A percentile compares a stretch with the other conserved stretches of the same genome.
These are phyloP conservation scores for Carlito syrichta DNA, from an alignment of 2,113 vertebrate species.

Conservation along the genomic window DNA sequence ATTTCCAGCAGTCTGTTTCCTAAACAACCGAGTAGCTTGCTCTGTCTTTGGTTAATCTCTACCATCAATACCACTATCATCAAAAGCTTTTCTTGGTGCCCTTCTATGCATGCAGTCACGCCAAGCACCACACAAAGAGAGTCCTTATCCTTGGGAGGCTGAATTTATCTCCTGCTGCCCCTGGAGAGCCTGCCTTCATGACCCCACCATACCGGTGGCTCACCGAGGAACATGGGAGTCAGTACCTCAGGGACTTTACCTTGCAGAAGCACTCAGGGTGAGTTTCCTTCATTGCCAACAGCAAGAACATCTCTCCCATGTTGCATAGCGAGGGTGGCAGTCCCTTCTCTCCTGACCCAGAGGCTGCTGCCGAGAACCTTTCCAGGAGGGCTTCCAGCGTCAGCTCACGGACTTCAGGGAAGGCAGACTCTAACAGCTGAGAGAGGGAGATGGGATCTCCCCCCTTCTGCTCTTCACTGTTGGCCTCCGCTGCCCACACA, in stretches of 20 bases:
- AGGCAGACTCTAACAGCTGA: conserved; percentile 83
- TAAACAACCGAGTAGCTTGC: neutral
- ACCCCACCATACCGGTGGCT: neutral
- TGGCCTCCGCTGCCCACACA: conserved; percentile 61
- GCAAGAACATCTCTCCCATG: conserved; percentile 82
- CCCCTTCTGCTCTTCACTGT: conserved; percentile 18
- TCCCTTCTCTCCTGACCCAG: conserved; percentile 36
- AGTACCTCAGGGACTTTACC: conserved; percentile 78
- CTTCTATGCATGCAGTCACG: neutral
- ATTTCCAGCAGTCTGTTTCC: neutral
- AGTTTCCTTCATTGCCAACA: conserved; percentile 86
- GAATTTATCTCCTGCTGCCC: neutral
- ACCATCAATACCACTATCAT: neutral
- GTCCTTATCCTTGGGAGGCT: neutral
- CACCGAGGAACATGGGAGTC: too few relatives aligned
- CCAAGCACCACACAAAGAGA: neutral
- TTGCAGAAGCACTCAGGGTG: conserved; percentile 91
- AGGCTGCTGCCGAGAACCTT: conserved; percentile 71
- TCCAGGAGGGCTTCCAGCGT: conserved; percentile 83
- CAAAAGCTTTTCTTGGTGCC: neutral
- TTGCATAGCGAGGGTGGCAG: conserved; percentile 72
- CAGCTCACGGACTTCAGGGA: conserved; percentile 90
- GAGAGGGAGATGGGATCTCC: conserved; percentile 64
- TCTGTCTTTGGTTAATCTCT: neutral
- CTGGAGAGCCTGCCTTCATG: neutral